These are phyloP conservation scores for Eupsilia transversa DNA, from an alignment of 2,888 invertebrate species.

Conservation along the genomic window DNA sequence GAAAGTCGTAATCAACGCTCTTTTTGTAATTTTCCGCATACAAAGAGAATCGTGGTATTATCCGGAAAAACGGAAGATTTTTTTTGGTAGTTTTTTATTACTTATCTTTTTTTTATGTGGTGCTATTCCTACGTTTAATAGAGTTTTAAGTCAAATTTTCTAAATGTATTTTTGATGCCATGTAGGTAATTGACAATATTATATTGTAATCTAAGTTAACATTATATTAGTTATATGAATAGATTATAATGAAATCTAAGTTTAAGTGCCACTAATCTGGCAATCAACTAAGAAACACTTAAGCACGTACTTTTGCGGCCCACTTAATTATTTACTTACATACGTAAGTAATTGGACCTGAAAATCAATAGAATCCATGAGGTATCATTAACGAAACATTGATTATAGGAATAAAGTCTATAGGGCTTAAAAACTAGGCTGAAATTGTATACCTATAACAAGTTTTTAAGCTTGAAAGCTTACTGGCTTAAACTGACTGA, in stretches of 20 bases:
- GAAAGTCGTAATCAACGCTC: constrained; percentile 38
- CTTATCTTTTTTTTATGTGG: not conserved
- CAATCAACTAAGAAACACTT: not conserved
- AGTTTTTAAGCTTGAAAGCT: constrained; percentile 16
- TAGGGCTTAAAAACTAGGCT: constrained; percentile 14
- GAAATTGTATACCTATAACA: not conserved
- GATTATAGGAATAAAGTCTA: not conserved
- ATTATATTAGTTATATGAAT: not conserved
- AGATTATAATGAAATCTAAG: not conserved
- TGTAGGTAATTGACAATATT: not conserved
- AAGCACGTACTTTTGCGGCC: not conserved
- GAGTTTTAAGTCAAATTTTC: not conserved
- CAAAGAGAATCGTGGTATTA: constrained; percentile 32
- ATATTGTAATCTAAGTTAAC: not conserved
- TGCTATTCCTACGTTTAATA: not conserved
- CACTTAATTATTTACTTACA: constrained; percentile 7
- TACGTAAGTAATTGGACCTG: not conserved
- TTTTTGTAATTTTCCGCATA: constrained; percentile 45
- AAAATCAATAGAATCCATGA: constrained; percentile 10
- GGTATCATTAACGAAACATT: not conserved
- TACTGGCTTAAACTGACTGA: constrained; percentile 31
- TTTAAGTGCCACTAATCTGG: not conserved
- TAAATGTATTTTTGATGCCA: not conserved
- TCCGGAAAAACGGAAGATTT: constrained; percentile 11
- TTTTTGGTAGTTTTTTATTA: not conserved